Evolutionary conservation across 2,888 invertebrate species (phyloP), one percentile per base, ranked within the genome.

Genomic region (Folsomia manolachei): DNA sequence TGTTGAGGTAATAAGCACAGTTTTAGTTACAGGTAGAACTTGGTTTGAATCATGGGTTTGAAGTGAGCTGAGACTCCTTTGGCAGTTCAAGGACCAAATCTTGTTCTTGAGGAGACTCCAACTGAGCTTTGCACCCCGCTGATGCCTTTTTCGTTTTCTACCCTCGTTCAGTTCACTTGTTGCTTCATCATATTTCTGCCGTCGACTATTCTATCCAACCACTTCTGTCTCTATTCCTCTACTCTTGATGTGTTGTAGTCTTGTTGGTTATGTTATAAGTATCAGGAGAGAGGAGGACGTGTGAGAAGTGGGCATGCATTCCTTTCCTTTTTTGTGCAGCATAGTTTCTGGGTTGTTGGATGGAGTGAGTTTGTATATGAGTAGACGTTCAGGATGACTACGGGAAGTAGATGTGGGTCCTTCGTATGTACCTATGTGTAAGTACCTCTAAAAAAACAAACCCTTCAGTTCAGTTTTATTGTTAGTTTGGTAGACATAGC

Each of bases 1-100:
- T n/a, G n/a, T n/a, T n/a, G n/a, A n/a, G n/a, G n/a, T n/a, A n/a
- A 25, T n/a, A 64, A 51, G n/a, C n/a, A 52, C 39, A 66, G 66
- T 66, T 60, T 39, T 39, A 9, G 39, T n/a, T n/a, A n/a, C n/a
- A n/a, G n/a, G n/a, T n/a, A n/a, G n/a, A n/a, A n/a, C n/a, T n/a
- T n/a, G n/a, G n/a, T n/a, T n/a, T n/a, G n/a, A n/a, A n/a, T n/a
- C n/a, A n/a, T n/a, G n/a, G n/a, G n/a, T n/a, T 60, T 19, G 60
- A 67, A 25, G 60, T 64, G 65, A 71, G 62, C 68, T 26, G 56
- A 53, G 63, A 39, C 25, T 71, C 71, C 66, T 56, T 69, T 75
- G 78, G 75, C 77, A 78, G 79, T 79, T 80, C 79, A 80, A 80
- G 79, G 79, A 78, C 79, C 78, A 80, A 76, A 71, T 70, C 64